Base-by-base conservation (phyloP, 2,113 vertebrate genomes). In the Aspiorhynchus laticeps region DNA sequence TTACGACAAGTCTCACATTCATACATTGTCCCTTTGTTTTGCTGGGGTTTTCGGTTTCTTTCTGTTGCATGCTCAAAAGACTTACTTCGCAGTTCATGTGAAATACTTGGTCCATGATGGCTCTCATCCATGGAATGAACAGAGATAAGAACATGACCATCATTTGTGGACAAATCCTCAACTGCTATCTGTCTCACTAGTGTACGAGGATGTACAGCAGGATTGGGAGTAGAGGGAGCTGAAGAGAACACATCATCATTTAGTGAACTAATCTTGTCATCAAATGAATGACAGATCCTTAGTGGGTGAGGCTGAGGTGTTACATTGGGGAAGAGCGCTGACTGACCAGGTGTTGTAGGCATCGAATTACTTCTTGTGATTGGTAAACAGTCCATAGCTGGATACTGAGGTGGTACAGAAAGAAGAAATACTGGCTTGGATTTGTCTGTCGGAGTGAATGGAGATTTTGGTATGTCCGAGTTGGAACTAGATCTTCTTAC, bases 331-430 rank as follows among this genome's bases (percentile, higher is more conserved):
- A 97, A 97, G 88, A 97, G 91, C 83, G 96, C 95, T 26, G 98
- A 97, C 82, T 97, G 96, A 75, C 97, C 98, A 24, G 97, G 97
- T 79, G 97, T 98, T 11, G 94, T 94, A 5, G 98, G 98, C 97
- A 99, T 97, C 19, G 98, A 99, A 95, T 99, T 99, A 91, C 98
- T 99, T 93, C 98, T 96, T 14, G 98, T 99, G 80, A 99, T 99
- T 87, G 98, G 98, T 92, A 99, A 96, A 94, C 97, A 98, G 89
- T 99, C 98, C 90, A 99, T 96, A 10, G 93, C 90, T 33, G 95
- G 93, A 90, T 95, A 96, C 74, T 95, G 95, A 84, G 97, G 95
- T 3, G 98, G 98, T 53, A 99, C 98, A 7, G 98, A 99, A 80
- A 99, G 95, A 88, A 99, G 97, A 89, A 99, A 98, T 90, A 99